Conservation (phyloP, 1,140 invertebrate genomes). For the Sogatella furcifera region DNA sequence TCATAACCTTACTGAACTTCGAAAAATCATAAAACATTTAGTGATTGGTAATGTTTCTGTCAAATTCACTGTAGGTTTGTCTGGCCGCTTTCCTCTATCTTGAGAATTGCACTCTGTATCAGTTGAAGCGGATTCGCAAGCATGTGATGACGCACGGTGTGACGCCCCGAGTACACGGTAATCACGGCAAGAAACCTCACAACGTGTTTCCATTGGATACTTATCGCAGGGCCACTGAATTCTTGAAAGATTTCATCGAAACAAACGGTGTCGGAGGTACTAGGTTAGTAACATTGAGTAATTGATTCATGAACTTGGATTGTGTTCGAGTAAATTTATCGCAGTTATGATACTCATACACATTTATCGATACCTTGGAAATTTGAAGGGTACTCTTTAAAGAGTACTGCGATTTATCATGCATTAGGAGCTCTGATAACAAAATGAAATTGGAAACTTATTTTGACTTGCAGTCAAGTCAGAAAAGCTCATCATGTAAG, state of each 20-base stretch:
- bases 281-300: background rate
- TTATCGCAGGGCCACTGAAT: conserved; percentile 62
- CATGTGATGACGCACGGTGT: conserved; percentile 69
- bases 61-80: conserved; percentile 31
- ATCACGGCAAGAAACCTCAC: conserved; percentile 68
- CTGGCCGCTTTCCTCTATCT: conserved; percentile 67
- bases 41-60: background rate
- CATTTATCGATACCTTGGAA: too few species aligned
- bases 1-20: too few species aligned
- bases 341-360: background rate
- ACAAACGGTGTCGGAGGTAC: conserved; percentile 34
- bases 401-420: too few species aligned
- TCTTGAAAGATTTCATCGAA: conserved; percentile 57
- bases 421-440: too few species aligned
- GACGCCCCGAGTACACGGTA: conserved; percentile 61
- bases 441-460: too few species aligned
- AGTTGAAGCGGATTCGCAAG: conserved; percentile 62
- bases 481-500: too few species aligned
- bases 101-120: conserved; percentile 70
- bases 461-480: too few species aligned
- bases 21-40: too few species aligned
- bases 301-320: background rate
- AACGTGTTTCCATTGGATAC: conserved; percentile 69
- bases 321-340: too few species aligned
- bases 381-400: too few species aligned